Base-by-base conservation (phyloP, 2,113 vertebrate genomes). In the Loxodonta africana region DNA sequence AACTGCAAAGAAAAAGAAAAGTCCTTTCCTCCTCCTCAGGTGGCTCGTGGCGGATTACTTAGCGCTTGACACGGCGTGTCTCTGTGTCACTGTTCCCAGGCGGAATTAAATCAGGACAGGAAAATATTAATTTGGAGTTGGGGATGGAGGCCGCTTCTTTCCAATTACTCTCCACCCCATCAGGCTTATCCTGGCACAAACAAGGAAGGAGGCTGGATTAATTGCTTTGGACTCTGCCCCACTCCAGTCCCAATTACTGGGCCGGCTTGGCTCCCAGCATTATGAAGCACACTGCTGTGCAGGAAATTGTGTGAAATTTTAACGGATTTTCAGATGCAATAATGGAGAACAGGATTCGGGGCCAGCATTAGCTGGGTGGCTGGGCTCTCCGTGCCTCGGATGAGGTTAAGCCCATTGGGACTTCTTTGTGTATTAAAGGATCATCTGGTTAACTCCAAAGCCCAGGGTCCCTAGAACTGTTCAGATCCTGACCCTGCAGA, bases 221-320 rank as follows among this genome's bases (percentile, higher is more conserved):
- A 99, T 99, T 99, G 99, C 99, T 99, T 99, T 99, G 99, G 99
- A 99, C 99, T 99, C 99, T 99, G 99, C 99, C 99, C 99, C 99
- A 99, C 99, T 99, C 99, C 99, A 99, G 99, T 99, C 99, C 99
- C 99, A 99, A 99, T 99, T 99, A 99, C 99, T 99, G 99, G 99
- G 99, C 99, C 99, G 99, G 99, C 99, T 99, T 99, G 99, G 99
- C 99, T 99, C 99, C 99, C 99, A 99, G 99, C 98, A 98, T 99
- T 99, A 99, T 99, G 99, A 99, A 98, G 99, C 98, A 98, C 99
- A 99, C 99, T 99, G 99, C 99, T 99, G 99, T 99, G 99, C 99
- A 99, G 99, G 99, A 99, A 99, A 99, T 99, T 99, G 99, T 99
- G 99, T 99, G 99, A 99, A 99, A 99, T 99, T 99, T 99, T 99